Percentiles rank a stretch among this genome's conserved stretches.
These are phyloP conservation scores for Selenia dentaria DNA, from an alignment of 2,888 invertebrate genomes.

Conservation along the genomic window DNA sequence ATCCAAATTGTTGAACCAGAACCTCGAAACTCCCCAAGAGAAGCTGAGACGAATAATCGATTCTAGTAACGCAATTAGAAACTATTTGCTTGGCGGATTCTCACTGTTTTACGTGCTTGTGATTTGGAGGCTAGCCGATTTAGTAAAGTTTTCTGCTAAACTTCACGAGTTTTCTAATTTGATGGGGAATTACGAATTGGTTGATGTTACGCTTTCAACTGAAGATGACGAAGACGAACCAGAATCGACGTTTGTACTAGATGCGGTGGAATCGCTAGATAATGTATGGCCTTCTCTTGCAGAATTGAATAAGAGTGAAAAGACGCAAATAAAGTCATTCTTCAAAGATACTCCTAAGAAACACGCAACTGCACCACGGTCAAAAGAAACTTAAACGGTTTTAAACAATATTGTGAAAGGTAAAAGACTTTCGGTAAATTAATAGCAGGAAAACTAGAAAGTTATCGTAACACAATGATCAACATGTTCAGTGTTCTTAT, in stretches of 20 bases:
- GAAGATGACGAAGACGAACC: slow-evolving; percentile 7
- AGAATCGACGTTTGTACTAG: background rate
- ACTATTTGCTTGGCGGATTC: slow-evolving; percentile 60
- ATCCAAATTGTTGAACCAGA: slow-evolving; percentile 23
- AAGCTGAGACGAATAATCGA: slow-evolving; percentile 51
- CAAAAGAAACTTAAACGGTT: background rate
- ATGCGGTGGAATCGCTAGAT: slow-evolving; percentile 15
- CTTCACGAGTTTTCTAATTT: slow-evolving; percentile 62
- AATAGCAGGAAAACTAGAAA: too few relatives aligned
- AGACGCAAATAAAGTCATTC: slow-evolving; percentile 41
- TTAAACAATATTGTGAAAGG: background rate
- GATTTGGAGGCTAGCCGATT: slow-evolving; percentile 56
- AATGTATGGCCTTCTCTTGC: slow-evolving; percentile 51
- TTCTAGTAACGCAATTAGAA: slow-evolving; percentile 57
- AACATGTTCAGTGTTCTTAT: slow-evolving; percentile 50
- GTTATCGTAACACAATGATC: slow-evolving; percentile 59
- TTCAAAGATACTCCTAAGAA: slow-evolving; percentile 33
- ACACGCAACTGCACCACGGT: background rate
- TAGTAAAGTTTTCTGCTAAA: slow-evolving; percentile 64
- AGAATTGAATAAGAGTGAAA: slow-evolving; percentile 48
- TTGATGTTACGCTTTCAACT: slow-evolving; percentile 45
- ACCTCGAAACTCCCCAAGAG: slow-evolving; percentile 42
- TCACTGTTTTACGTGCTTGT: slow-evolving; percentile 62
- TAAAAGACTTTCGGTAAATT: background rate
- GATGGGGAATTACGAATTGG: slow-evolving; percentile 59